Evolutionary conservation across 2,113 vertebrate species (phyloP), one percentile per base, ranked within the genome.

Genomic region (Hyla sarda): DNA sequence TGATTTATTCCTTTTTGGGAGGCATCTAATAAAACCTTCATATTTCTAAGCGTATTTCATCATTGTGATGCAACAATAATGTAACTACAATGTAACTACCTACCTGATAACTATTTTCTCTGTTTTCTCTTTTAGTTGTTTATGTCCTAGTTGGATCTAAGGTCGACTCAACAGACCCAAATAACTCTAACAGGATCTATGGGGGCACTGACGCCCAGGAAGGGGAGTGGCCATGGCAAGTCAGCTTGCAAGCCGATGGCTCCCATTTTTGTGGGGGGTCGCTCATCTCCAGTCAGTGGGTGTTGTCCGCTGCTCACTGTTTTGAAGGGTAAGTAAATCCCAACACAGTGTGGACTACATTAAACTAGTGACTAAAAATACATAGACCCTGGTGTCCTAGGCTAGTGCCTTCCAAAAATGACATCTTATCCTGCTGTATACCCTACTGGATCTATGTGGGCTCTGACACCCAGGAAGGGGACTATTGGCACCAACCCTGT

Each of bases 261-360:
- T 41, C 50, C 67, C 52, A 83, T 60, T 58, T 74, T 6, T 74
- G 69, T 60, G 82, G 82, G 5, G 82, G 82, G 32, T 52, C 67
- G 10, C 10, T 72, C 9, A 72, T 72, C 28, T 71, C 82, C 13
- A 21, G 34, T n/a, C 65, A 73, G 67, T 73, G 82, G 67, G 17
- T 74, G n/a, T 4, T 65, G 60, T 65, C 60, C 5, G 60, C 60
- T 30, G 60, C 60, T 65, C 60, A 65, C 5, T 65, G 60, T 65
- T 65, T 65, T 16, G 25, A 65, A 30, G 12, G 60, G 60, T 65
- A 65, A 65, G 60, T 30, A 4, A 16, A 65, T 30, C 60, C 25
- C 7, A 25, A n/a, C 1, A 2, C 23, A 5, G 56, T 60, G n/a
- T 12, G 11, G 56, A 25, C 23, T 1, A 60, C 1, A n/a, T 58